Percentiles rank a stretch among this genome's conserved stretches.
Evolutionary conservation across 2,797 vertebrate species (phyloP).

Genomic region (Melopsittacus undulatus): DNA sequence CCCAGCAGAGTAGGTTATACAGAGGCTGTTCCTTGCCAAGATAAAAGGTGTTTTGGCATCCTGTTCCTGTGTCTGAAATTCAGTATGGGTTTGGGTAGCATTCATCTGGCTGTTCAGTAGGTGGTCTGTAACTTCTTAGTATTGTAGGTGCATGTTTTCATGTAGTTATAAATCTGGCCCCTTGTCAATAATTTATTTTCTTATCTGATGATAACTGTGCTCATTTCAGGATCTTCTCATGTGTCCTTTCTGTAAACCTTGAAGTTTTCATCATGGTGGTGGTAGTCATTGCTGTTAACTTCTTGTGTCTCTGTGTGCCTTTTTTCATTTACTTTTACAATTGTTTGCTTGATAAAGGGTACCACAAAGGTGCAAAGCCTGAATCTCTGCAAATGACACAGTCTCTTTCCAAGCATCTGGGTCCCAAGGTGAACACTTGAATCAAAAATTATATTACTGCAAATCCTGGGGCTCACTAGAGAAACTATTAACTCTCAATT

Average conservation of each 20-base stretch:
- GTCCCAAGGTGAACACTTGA: constrained; percentile 54
- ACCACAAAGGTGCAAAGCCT: constrained; percentile 31
- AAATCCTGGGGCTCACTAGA: constrained; percentile 29
- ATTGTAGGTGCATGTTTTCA: not conserved
- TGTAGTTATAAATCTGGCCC: not conserved
- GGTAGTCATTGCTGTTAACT: constrained; percentile 25
- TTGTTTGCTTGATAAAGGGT: constrained; percentile 42
- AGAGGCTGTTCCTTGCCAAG: not conserved
- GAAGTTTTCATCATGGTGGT: not conserved
- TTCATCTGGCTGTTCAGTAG: not conserved
- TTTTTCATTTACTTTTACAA: constrained; percentile 58
- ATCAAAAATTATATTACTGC: constrained; percentile 50
- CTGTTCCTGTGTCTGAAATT: not conserved
- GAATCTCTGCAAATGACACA: constrained; percentile 37
- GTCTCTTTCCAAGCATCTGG: constrained; percentile 22
- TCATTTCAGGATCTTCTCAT: not conserved
- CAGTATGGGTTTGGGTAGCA: not conserved
- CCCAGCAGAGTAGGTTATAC: not conserved
- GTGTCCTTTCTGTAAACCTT: not conserved
- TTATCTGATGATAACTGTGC: not conserved
- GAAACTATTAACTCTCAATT: constrained; percentile 53
- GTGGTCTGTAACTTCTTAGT: not conserved
- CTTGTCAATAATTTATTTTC: not conserved
- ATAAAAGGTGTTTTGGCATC: not conserved
- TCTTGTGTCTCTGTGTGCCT: constrained; percentile 1